Conservation (phyloP, 2,113 vertebrate genomes). For the Plecturocebus donacophilus region DNA sequence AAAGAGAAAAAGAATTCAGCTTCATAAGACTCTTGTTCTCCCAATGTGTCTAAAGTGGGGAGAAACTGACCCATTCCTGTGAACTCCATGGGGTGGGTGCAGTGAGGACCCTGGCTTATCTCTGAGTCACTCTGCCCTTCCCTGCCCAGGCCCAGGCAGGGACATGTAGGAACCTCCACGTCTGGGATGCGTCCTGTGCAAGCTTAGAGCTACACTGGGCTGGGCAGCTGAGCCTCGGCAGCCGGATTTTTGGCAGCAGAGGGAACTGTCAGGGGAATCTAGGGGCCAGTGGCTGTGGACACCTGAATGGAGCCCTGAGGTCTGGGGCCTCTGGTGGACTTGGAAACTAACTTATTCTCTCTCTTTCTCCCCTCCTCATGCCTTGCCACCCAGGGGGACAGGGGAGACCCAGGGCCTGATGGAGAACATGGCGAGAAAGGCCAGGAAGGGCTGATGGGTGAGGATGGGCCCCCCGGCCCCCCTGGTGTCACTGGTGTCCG, state of each 20-base stretch:
- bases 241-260: background rate
- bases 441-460: slow-evolving; percentile 92
- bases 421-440: slow-evolving; percentile 95
- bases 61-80: background rate
- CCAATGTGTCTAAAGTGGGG: accelerated
- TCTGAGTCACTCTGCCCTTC: background rate
- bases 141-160: background rate
- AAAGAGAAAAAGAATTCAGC: background rate
- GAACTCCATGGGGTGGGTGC: accelerated
- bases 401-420: slow-evolving; percentile 94
- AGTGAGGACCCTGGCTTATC: background rate
- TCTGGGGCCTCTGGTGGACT: background rate
- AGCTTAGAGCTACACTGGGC: too few relatives aligned
- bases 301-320: background rate
- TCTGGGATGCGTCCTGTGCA: accelerated
- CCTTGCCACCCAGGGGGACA: slow-evolving; percentile 91
- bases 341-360: background rate
- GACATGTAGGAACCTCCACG: accelerated
- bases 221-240: background rate
- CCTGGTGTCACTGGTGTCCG: slow-evolving; percentile 92
- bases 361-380: background rate
- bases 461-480: slow-evolving; percentile 92
- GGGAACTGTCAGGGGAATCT: background rate
- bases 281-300: background rate
- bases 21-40: background rate